Conservation (phyloP, 2,888 invertebrate genomes). For the Dicroscelio sp. region DNA sequence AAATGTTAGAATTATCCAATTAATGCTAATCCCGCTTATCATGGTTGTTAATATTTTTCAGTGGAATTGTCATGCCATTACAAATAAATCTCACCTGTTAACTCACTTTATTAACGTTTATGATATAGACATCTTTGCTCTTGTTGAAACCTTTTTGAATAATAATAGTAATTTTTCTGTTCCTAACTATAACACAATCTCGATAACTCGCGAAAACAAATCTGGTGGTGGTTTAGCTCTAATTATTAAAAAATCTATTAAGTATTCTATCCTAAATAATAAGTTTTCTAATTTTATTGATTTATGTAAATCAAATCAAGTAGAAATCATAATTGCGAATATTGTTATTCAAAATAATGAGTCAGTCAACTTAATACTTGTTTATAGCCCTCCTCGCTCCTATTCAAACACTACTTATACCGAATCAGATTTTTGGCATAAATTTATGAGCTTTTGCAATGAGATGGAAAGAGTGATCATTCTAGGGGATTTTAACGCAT, state of each 20-base stretch:
- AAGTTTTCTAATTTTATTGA: background rate
- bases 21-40: too few species aligned
- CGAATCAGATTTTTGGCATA: background rate
- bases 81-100: background rate
- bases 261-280: background rate
- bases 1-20: too few species aligned
- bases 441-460: background rate
- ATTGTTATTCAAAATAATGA: background rate
- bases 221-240: slow-evolving; percentile 6
- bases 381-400: slow-evolving; percentile 7
- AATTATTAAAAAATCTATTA: background rate
- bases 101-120: background rate
- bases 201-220: background rate
- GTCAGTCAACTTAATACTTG: background rate
- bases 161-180: background rate
- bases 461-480: background rate
- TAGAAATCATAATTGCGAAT: background rate
- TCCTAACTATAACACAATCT: background rate
- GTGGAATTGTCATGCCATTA: slow-evolving; percentile 17
- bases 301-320: background rate
- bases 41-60: background rate
- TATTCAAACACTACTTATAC: background rate
- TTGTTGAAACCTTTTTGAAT: slow-evolving; percentile 1
- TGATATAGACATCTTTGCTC: slow-evolving; percentile 3
- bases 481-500: background rate